phyloP scores from a whole-genome alignment of 1,140 invertebrate genomes.

The Cyrtorhinus lividipennis region DNA sequence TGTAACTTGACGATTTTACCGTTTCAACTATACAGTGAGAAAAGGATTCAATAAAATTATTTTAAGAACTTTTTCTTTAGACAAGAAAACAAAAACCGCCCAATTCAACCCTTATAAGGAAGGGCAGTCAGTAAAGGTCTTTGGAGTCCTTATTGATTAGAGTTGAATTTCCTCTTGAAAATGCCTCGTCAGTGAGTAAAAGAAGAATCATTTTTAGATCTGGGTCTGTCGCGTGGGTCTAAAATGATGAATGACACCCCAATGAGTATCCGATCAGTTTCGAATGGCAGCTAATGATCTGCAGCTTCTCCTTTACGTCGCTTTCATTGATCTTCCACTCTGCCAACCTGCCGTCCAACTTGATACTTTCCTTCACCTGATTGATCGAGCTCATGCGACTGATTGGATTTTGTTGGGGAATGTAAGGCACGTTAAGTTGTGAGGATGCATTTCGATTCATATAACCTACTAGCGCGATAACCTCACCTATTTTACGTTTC shows the following conservation, averaged over 20 bases:
- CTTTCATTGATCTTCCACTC: not conserved
- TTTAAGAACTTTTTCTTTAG: too few species aligned
- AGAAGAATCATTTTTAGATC: not conserved
- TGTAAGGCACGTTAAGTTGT: not conserved
- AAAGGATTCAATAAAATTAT: too few species aligned
- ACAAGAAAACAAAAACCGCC: too few species aligned
- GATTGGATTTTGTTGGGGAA: not conserved
- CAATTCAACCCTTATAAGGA: too few species aligned
- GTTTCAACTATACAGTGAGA: not conserved
- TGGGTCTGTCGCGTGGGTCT: not conserved
- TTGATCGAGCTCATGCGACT: not conserved
- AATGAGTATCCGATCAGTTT: not conserved
- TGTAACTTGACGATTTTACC: too few species aligned
- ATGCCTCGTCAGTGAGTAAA: not conserved
- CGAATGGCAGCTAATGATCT: conserved; percentile 1
- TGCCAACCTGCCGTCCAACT: not conserved
- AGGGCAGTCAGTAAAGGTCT: not conserved
- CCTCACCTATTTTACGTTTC: too few species aligned
- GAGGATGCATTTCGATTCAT: not conserved
- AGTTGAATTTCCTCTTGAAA: not conserved
- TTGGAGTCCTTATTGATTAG: not conserved
- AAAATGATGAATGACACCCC: not conserved
- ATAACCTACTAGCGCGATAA: too few species aligned
- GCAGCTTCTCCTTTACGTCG: not conserved
- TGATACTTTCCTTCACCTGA: not conserved